Evolutionary conservation across 2,113 vertebrate species (phyloP).

Genomic region (Tenebrosternarchus preto): DNA sequence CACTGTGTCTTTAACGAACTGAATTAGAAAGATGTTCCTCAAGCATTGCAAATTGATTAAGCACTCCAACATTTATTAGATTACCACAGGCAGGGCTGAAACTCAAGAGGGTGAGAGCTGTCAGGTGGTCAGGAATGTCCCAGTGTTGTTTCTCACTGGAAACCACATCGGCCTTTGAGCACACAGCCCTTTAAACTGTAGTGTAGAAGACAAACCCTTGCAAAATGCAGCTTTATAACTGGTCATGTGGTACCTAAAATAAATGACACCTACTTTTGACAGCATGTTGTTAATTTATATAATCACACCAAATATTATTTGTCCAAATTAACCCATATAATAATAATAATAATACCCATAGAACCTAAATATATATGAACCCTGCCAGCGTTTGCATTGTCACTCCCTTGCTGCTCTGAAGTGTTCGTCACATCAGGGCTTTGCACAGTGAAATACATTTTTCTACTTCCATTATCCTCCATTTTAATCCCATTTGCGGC

Average conservation of each 20-base stretch:
- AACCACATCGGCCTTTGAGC: constrained; percentile 25
- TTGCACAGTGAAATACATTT: constrained; percentile 55
- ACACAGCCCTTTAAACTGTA: neutral
- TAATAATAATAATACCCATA: neutral
- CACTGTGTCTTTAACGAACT: constrained; percentile 55
- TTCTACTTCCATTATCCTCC: constrained; percentile 60
- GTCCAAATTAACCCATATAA: neutral
- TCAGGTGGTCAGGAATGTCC: constrained; percentile 51
- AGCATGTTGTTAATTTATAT: neutral
- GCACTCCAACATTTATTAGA: constrained; percentile 77
- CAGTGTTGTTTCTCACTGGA: constrained; percentile 42
- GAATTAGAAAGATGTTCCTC: constrained; percentile 72
- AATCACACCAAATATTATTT: neutral
- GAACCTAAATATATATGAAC: neutral
- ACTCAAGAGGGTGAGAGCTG: constrained; percentile 58
- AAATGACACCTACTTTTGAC: neutral
- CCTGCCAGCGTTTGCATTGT: constrained; percentile 10
- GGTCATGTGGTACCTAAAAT: neutral
- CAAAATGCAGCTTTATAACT: neutral
- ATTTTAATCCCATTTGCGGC: constrained; percentile 67
- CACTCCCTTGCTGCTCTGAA: constrained; percentile 26
- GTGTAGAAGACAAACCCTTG: neutral
- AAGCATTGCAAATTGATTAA: constrained; percentile 82
- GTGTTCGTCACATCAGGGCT: constrained; percentile 36
- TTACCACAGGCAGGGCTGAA: constrained; percentile 66